Percentiles rank a stretch among this genome's conserved stretches.
Evolutionary conservation across 2,797 vertebrate species (phyloP).

Genomic region (Prunella strophiata): DNA sequence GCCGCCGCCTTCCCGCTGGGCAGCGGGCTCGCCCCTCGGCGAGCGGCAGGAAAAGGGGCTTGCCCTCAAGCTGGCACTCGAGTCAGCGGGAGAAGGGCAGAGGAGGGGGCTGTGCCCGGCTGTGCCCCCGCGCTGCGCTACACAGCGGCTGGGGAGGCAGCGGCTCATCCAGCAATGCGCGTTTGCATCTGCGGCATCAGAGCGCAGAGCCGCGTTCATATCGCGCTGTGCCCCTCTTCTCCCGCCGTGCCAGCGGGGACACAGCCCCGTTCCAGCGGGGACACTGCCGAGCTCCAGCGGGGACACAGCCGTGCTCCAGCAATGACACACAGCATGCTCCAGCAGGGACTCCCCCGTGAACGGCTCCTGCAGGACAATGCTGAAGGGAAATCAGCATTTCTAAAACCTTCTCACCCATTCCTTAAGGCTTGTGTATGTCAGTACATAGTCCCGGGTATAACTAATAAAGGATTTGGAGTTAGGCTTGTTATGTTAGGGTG

Average conservation of each 20-base stretch:
- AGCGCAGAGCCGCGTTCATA: rapidly evolving
- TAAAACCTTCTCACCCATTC: rapidly evolving
- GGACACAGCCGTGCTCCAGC: neutral
- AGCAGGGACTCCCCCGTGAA: rapidly evolving
- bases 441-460: rapidly evolving
- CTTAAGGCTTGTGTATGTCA: neutral
- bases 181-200: neutral
- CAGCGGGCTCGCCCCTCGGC: rapidly evolving
- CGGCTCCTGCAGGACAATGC: rapidly evolving
- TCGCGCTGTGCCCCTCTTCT: rapidly evolving
- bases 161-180: rapidly evolving
- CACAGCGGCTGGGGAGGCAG: rapidly evolving
- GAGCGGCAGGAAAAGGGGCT: rapidly evolving
- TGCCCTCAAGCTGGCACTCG: rapidly evolving
- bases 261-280: too few relatives aligned
- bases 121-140: neutral
- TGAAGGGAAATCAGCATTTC: neutral
- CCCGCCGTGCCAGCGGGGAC: neutral
- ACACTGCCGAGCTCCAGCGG: rapidly evolving
- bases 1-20: neutral
- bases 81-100: rapidly evolving
- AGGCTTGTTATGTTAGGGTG: rapidly evolving
- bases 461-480: neutral
- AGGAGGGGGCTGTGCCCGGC: neutral
- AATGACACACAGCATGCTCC: neutral